These are phyloP conservation scores for Pseudomyrmex flavicornis DNA, from an alignment of 1,140 invertebrate species.

Conservation along the genomic window DNA sequence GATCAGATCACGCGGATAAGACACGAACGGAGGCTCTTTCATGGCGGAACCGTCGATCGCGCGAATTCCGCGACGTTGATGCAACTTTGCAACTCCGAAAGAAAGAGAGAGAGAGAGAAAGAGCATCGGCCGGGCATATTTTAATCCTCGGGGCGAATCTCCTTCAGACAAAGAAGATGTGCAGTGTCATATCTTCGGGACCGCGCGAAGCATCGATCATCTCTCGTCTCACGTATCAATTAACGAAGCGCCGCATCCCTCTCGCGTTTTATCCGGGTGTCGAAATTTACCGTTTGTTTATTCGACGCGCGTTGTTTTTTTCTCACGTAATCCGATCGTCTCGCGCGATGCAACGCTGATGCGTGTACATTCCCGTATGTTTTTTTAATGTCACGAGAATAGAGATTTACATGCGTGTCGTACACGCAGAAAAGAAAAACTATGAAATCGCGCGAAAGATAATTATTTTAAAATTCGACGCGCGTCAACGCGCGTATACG, in stretches of 20 bases:
- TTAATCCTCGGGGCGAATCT: conserved; percentile 12
- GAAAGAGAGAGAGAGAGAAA: not conserved
- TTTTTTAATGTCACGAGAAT: not conserved
- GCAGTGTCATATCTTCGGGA: conserved; percentile 9
- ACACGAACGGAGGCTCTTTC: conserved; percentile 17
- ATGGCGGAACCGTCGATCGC: not conserved
- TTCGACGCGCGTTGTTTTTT: not conserved
- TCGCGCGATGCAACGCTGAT: not conserved
- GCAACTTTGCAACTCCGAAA: conserved; percentile 4
- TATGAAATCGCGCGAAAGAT: not conserved
- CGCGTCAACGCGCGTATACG: no score
- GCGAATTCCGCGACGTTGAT: conserved; percentile 59
- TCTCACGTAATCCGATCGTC: conserved; percentile 1
- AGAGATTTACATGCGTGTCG: not conserved
- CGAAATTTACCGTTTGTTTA: conserved; percentile 8
- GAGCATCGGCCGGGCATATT: not conserved
- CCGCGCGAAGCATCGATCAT: conserved; percentile 22
- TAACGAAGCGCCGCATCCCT: not conserved
- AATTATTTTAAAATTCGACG: no score
- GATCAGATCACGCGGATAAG: conserved; percentile 58
- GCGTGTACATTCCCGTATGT: not conserved
- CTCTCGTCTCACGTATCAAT: not conserved
- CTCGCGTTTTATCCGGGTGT: not conserved
- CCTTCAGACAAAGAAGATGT: conserved; percentile 18
- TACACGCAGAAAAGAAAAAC: not conserved